Evolutionary conservation across 2,888 invertebrate genomes (phyloP), one percentile per base, ranked within the genome.

Genomic region (Buathra laborator): DNA sequence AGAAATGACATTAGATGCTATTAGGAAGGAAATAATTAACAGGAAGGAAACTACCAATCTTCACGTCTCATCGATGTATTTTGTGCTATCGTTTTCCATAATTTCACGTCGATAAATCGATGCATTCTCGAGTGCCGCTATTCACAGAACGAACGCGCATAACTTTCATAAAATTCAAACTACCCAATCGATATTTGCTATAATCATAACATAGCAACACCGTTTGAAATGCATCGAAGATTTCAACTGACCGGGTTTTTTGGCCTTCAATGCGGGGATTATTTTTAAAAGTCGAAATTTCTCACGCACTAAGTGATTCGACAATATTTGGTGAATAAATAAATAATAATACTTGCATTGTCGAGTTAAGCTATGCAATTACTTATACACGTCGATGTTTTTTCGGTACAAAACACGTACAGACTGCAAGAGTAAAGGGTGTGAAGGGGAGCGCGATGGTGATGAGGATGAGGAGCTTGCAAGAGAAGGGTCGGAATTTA

Each of bases 401-500:
- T 53, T 71, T 19, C 53, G 56, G 37, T 71, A 16, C 43, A 16
- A 66, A 82, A 83, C 48, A 12, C 53, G 46, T 16, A 44, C 46
- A 44, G 9, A 70, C 51, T 70, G 72, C 66, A 70, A 70, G 70
- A 59, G 37, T 24, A 44, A 59, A 66, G 16, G 51, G 62, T 10
- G 37, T 43, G 14, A 10, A n/a, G 14, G 56, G 7, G 4, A 0
- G 59, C 14, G 59, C 14, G 29, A 59, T 24, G 29, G 59, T 12
- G 29, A 59, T 14, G 44, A 24, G 24, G 66, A 19, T 64, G 24
- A 44, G 19, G 44, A 29, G 16, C 71, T 62, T 14, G 32, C 53
- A 14, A 66, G 51, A n/a, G 62, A 16, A 75, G 29, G 43, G 24
- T 46, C 3, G 51, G 62, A 81, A 81, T 86, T 86, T 79, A 86